A percentile compares a stretch with the other conserved stretches of the same genome.
phyloP scores from a whole-genome alignment of 2,888 invertebrate genomes.

The Thyatira batis region DNA sequence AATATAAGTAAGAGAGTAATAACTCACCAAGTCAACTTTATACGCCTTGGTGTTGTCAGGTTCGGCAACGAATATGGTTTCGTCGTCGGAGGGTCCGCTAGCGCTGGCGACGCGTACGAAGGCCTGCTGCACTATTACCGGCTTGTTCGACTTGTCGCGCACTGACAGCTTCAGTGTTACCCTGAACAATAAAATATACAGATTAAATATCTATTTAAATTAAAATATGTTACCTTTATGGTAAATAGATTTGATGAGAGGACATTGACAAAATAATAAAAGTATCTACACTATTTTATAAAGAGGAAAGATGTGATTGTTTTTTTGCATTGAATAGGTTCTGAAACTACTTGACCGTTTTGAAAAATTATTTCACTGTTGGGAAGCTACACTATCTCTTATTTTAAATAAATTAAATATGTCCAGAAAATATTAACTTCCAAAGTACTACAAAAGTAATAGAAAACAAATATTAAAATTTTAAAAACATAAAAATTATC shows the following conservation, averaged over 20 bases:
- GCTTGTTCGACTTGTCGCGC: constrained; percentile 86
- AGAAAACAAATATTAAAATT: too few relatives aligned
- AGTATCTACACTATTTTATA: too few relatives aligned
- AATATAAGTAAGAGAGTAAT: neutral
- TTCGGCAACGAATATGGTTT: constrained; percentile 97
- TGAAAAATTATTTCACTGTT: too few relatives aligned
- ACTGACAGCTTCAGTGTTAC: constrained; percentile 91
- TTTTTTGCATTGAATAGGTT: too few relatives aligned
- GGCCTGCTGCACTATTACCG: constrained; percentile 91
- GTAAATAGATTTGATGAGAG: neutral
- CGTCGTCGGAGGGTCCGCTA: constrained; percentile 88
- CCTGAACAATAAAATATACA: constrained; percentile 38
- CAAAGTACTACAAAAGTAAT: constrained; percentile 3
- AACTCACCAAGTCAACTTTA: constrained; percentile 93
- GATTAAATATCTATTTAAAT: neutral
- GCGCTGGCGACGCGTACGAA: constrained; percentile 90
- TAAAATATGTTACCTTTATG: too few relatives aligned
- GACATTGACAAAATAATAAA: neutral
- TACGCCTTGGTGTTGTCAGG: constrained; percentile 89
- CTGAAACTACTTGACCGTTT: too few relatives aligned
- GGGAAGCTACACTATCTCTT: too few relatives aligned
- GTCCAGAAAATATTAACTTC: too few relatives aligned
- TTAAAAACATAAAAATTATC: too few relatives aligned
- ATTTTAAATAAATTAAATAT: too few relatives aligned
- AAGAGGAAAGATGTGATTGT: too few relatives aligned